A percentile compares a stretch with the other conserved stretches of the same genome.
These are phyloP conservation scores for Neosalanx taihuensis DNA, from an alignment of 2,797 vertebrate genomes.

Conservation along the genomic window DNA sequence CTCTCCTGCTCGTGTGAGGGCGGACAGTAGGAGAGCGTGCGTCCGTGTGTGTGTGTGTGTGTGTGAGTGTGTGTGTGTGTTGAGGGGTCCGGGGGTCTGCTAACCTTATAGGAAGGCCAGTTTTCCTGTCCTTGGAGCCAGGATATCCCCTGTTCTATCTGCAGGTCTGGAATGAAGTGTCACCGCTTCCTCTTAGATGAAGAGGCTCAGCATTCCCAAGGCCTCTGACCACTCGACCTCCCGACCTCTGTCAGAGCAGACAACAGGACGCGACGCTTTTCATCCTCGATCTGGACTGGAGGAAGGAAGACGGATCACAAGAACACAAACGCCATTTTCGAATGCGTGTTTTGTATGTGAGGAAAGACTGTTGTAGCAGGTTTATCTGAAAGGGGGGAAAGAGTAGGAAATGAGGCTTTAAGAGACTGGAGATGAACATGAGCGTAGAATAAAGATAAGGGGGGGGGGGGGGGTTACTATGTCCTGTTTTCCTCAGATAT, in stretches of 20 bases:
- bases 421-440: conserved; percentile 18
- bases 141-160: conserved; percentile 72
- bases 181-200: conserved; percentile 28
- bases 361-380: not conserved
- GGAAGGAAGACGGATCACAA: not conserved
- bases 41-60: not conserved
- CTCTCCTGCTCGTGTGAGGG: no score
- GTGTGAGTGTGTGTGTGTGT: not conserved
- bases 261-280: conserved; percentile 18
- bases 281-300: not conserved
- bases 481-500: conserved; percentile 4
- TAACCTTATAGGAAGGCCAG: conserved; percentile 61
- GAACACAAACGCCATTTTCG: not conserved
- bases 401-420: not conserved
- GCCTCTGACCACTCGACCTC: conserved; percentile 29
- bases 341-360: not conserved
- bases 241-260: not conserved
- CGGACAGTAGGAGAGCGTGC: not conserved
- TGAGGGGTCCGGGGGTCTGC: conserved; percentile 41
- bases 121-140: conserved; percentile 75
- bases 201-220: conserved; percentile 34
- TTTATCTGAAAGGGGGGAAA: not conserved
- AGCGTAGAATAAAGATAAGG: not conserved
- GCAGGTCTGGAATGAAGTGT: conserved; percentile 49
- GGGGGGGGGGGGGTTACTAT: no score